Base-by-base conservation (phyloP, 2,113 vertebrate genomes). In the Charina bottae region DNA sequence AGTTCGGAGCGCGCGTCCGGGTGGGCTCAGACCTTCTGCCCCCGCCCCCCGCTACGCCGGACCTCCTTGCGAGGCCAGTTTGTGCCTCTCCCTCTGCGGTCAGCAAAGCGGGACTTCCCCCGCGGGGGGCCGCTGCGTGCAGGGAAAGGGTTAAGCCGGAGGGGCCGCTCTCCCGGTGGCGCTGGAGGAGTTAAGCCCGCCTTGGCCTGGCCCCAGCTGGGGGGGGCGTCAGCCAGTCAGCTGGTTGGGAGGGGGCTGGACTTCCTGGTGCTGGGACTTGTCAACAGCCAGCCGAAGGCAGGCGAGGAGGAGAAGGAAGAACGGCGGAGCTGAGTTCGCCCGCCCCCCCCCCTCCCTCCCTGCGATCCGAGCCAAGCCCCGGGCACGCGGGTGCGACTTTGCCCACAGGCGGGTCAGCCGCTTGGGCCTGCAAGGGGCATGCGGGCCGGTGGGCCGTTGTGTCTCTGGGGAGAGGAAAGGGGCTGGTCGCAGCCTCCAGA, bases 211-310 rank as follows among this genome's bases (percentile, higher is more conserved):
- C 24, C 58, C 72, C 46, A 53, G 11, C 8, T 26, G 19, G 6
- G 46, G 33, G 89, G n/a, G 78, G 59, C 42, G 17, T 62, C 11
- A 49, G 37, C 2, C 55, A 83, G 60, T 72, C 68, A 91, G 56
- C 83, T 85, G 89, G 56, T 37, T 11, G 24, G 55, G 90, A 19
- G 54, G 62, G 87, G 90, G 60, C 54, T 13, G 92, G 89, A 88
- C 89, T 90, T 93, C 92, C 92, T 93, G 89, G 62, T 5, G 88
- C 78, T 6, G 85, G 42, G 46, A 0, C 24, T 60, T 56, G 83
- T 87, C 37, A 85, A 92, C 55, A 85, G 87, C 24, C 58, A 21
- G 33, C 53, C 17, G 28, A 4, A 8, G 24, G 85, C 62, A 2
- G 42, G 19, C 64, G n/a, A 21, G 83, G 53, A n/a, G 28, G 53